Base-by-base conservation (phyloP, 2,888 invertebrate genomes). In the Nyleta sp. region DNA sequence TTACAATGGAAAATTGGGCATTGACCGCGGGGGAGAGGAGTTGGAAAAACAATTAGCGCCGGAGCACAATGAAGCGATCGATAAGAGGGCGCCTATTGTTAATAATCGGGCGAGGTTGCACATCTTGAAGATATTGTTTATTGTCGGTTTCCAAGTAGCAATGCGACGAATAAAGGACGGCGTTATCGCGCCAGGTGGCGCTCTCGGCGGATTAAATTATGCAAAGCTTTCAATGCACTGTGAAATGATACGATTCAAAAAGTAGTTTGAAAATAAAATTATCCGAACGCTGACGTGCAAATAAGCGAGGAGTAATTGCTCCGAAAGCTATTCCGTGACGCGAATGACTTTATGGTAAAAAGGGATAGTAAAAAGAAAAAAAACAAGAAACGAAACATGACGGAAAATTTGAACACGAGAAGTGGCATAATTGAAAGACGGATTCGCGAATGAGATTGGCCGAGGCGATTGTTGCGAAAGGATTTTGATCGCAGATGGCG, bases 81-180 rank as follows among this genome's bases (percentile, higher is more conserved):
- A 68, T 68, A 68, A 48, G 38, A 68, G 68, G 6, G 18, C 50
- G 48, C 50, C 65, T 59, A 59, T 59, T 70, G 68, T 70, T 67
- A 70, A 50, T 59, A 70, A 70, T 50, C 50, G 46, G 31, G 31
- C 18, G 15, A 7, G 22, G 28, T 20, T 20, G 59, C 50, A n/a
- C 59, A 50, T 70, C 59, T 70, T 70, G 50, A 33, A 48, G 59
- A 59, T 70, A 57, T 57, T 70, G 68, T 70, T 70, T 70, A 59
- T 59, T 70, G 59, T 70, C 22, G 22, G 50, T 46, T 55, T 68
- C 38, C 18, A 42, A 50, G 40, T 50, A 40, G 38, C 18, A 38
- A 46, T 22, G 67, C 57, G 35, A 24, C 13, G 57, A 59, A 59
- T 59, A 68, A 59, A 68, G 57, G 40, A 35, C 15, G n/a, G 31